phyloP scores from a whole-genome alignment of 2,797 vertebrate genomes.

The Masticophis lateralis region DNA sequence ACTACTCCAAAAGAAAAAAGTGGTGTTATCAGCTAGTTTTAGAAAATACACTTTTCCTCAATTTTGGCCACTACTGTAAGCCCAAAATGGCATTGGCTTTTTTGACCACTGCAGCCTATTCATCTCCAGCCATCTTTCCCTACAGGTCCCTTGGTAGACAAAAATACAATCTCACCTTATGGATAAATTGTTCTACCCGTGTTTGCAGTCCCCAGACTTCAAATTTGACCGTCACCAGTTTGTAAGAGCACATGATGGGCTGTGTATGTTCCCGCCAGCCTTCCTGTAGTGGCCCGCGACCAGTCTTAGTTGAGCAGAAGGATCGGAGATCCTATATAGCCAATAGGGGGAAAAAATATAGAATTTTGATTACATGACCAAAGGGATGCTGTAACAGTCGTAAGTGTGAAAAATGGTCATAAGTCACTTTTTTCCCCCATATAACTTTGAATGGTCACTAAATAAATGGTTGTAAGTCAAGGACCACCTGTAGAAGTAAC shows the following conservation, averaged over 20 bases:
- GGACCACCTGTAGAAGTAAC: not conserved
- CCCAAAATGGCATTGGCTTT: not conserved
- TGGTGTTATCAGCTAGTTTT: too few species aligned
- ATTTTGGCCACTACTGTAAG: not conserved
- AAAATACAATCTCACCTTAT: slow-evolving; percentile 75
- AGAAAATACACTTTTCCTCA: too few species aligned
- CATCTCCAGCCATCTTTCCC: not conserved
- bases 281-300: slow-evolving; percentile 76
- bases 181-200: slow-evolving; percentile 84
- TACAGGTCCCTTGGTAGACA: not conserved
- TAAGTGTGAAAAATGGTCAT: not conserved
- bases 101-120: not conserved
- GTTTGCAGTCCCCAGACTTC: slow-evolving; percentile 88
- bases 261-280: slow-evolving; percentile 75
- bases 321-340: slow-evolving; percentile 76
- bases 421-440: not conserved
- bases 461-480: not conserved
- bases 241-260: slow-evolving; percentile 88
- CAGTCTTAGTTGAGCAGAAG: slow-evolving; percentile 79
- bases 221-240: slow-evolving; percentile 84
- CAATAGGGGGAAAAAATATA: accelerated
- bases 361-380: not conserved
- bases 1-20: too few species aligned
- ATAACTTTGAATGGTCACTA: not conserved
- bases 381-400: not conserved